phyloP scores from a whole-genome alignment of 2,888 invertebrate species.

The Drosophila phalerata region DNA sequence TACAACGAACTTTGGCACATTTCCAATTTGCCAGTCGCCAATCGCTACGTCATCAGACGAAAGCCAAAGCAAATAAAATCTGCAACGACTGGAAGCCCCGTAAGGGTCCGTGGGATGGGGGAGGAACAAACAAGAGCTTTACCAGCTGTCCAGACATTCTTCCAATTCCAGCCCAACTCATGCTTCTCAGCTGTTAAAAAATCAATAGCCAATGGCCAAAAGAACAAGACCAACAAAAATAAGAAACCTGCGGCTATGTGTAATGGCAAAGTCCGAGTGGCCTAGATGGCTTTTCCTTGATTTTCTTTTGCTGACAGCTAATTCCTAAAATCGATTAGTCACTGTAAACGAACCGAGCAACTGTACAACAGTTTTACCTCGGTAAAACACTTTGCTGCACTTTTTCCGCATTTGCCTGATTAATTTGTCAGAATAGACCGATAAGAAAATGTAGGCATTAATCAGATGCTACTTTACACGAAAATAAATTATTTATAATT shows the following conservation, averaged over 20 bases:
- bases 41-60: constrained; percentile 29
- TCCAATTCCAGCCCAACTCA: constrained; percentile 38
- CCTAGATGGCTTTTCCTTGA: constrained; percentile 30
- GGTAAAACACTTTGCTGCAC: neutral
- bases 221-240: constrained; percentile 26
- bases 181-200: constrained; percentile 45
- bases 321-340: constrained; percentile 79
- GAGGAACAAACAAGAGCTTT: constrained; percentile 28
- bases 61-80: constrained; percentile 59
- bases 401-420: constrained; percentile 39
- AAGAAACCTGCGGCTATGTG: neutral
- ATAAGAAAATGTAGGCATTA: neutral
- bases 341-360: constrained; percentile 75
- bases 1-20: constrained; percentile 72
- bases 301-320: constrained; percentile 53
- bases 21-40: constrained; percentile 54
- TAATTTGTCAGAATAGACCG: constrained; percentile 35
- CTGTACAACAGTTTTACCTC: constrained; percentile 70
- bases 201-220: constrained; percentile 62
- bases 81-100: constrained; percentile 37
- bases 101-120: constrained; percentile 5
- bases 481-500: too few relatives aligned
- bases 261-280: constrained; percentile 15
- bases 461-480: constrained; percentile 3
- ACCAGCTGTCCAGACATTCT: constrained; percentile 45